Percentiles rank a stretch among this genome's conserved stretches.
phyloP scores from a whole-genome alignment of 2,797 vertebrate species.

The Propithecus perrieri region DNA sequence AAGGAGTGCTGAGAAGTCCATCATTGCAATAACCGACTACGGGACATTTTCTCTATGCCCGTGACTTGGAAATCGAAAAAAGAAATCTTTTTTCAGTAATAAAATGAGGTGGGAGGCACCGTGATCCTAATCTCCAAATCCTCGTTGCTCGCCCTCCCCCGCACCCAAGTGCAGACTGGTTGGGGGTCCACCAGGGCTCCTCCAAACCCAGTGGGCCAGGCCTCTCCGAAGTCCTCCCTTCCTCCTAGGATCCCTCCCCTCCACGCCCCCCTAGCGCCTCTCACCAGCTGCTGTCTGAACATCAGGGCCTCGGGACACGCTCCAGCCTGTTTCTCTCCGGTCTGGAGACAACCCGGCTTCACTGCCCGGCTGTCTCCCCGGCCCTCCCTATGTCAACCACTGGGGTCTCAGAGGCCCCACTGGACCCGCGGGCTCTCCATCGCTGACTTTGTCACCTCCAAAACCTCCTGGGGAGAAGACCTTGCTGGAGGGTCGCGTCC shows the following conservation, averaged over 20 bases:
- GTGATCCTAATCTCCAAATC: neutral
- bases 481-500: neutral
- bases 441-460: neutral
- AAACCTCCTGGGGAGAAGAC: neutral
- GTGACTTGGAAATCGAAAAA: neutral
- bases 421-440: neutral
- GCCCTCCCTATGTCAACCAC: rapidly evolving
- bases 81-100: neutral
- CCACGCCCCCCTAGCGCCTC: neutral
- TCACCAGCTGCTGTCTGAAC: too few species aligned
- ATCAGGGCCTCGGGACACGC: too few species aligned
- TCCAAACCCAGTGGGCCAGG: neutral
- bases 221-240: rapidly evolving
- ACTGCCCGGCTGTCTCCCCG: rapidly evolving
- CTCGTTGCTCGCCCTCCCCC: neutral
- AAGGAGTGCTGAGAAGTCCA: neutral
- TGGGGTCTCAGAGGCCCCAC: neutral
- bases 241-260: rapidly evolving
- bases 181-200: neutral
- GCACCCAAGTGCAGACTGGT: neutral
- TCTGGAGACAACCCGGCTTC: neutral
- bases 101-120: neutral
- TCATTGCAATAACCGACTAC: neutral
- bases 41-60: neutral
- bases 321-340: neutral